A percentile compares a stretch with the other conserved stretches of the same genome.
Conservation (phyloP, 1,140 invertebrate genomes). For the Drosophila azteca region DNA sequence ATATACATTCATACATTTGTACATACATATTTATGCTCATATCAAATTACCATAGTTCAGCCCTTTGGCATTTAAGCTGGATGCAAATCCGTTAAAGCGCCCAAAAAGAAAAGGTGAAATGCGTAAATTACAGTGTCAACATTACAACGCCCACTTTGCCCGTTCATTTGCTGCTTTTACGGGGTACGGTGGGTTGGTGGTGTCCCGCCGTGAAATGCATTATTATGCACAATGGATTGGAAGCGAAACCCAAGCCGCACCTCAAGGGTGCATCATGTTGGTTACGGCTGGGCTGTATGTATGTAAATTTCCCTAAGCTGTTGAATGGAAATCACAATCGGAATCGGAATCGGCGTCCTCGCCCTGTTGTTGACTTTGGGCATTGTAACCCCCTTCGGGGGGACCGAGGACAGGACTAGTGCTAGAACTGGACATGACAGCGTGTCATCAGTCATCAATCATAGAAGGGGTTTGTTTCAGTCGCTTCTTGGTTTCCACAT, state of each 20-base stretch:
- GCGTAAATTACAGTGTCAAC: constrained; percentile 82
- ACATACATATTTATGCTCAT: neutral
- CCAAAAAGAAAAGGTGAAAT: constrained; percentile 66
- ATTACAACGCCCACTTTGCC: constrained; percentile 77
- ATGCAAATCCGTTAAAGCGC: constrained; percentile 64
- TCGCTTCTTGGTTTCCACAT: too few relatives aligned
- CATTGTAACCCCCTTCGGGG: constrained; percentile 59
- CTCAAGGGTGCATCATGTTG: constrained; percentile 36
- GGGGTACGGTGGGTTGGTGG: constrained; percentile 31
- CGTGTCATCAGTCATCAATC: constrained; percentile 47
- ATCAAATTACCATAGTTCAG: constrained; percentile 65
- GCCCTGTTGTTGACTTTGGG: constrained; percentile 57
- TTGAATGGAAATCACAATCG: constrained; percentile 41
- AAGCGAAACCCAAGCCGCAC: constrained; percentile 60
- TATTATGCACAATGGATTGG: constrained; percentile 59
- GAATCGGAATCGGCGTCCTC: neutral
- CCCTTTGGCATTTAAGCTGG: constrained; percentile 58
- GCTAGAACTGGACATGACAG: constrained; percentile 57
- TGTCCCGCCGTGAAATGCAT: constrained; percentile 76
- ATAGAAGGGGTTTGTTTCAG: constrained; percentile 16
- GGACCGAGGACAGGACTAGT: constrained; percentile 35
- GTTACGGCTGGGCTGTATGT: constrained; percentile 17
- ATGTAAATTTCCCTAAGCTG: constrained; percentile 71
- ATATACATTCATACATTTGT: neutral
- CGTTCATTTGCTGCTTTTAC: constrained; percentile 26